These are phyloP conservation scores for Micrasema minimum DNA, from an alignment of 1,140 invertebrate genomes.

Conservation along the genomic window DNA sequence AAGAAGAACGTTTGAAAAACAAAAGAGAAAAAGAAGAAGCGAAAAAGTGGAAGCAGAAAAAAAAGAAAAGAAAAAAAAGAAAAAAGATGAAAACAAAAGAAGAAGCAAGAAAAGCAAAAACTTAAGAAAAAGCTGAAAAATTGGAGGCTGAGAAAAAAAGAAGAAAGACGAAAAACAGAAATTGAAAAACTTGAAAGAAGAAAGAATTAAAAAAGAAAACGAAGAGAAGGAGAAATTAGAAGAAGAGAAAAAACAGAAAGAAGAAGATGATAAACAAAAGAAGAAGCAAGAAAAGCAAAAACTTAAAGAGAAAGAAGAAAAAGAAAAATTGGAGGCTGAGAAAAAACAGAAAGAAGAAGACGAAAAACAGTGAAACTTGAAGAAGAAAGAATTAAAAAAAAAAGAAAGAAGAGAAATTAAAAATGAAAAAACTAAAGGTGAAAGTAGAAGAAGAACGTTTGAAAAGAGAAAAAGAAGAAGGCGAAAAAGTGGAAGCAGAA, in stretches of 20 bases:
- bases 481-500: slow-evolving; percentile 52
- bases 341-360: slow-evolving; percentile 32
- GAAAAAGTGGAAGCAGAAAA: slow-evolving; percentile 39
- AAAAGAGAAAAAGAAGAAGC: slow-evolving; percentile 39
- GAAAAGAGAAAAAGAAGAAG: slow-evolving; percentile 43
- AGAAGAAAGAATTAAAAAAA: slow-evolving; percentile 47
- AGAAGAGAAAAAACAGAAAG: slow-evolving; percentile 36
- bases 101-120: slow-evolving; percentile 25
- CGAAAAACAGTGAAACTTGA: slow-evolving; percentile 40
- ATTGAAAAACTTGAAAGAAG: slow-evolving; percentile 49
- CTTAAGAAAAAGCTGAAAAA: slow-evolving; percentile 5
- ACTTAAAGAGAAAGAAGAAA: slow-evolving; percentile 24
- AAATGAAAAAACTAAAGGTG: too few relatives aligned
- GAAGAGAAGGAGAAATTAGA: slow-evolving; percentile 19
- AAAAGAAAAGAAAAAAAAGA: slow-evolving; percentile 22
- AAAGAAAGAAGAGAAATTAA: slow-evolving; percentile 48
- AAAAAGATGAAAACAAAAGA: slow-evolving; percentile 41
- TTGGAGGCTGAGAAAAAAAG: too few relatives aligned
- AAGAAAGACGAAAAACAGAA: slow-evolving; percentile 37
- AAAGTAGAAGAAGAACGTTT: slow-evolving; percentile 42
- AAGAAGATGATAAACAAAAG: slow-evolving; percentile 33
- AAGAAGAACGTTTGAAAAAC: slow-evolving; percentile 42
- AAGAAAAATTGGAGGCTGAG: slow-evolving; percentile 37
- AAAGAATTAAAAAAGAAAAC: slow-evolving; percentile 40
- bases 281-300: slow-evolving; percentile 24